These are phyloP conservation scores for Atopsyche davidsoni DNA, from an alignment of 1,140 invertebrate species.

Conservation along the genomic window DNA sequence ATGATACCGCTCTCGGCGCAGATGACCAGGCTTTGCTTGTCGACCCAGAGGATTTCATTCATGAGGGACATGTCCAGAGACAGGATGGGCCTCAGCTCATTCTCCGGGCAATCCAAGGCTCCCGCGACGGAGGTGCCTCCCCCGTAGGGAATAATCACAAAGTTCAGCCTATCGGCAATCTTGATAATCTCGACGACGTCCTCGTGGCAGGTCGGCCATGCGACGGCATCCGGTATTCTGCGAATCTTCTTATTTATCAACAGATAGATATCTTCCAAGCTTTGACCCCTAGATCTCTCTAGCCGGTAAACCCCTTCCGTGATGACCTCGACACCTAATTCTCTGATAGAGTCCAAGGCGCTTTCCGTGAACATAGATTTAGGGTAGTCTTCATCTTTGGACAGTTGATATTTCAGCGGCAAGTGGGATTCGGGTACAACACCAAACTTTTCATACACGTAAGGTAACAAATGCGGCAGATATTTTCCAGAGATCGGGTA, in stretches of 20 bases:
- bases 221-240: slow-evolving; percentile 62
- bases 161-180: slow-evolving; percentile 51
- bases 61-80: slow-evolving; percentile 67
- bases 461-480: slow-evolving; percentile 4
- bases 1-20: slow-evolving; percentile 60
- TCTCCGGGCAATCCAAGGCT: slow-evolving; percentile 56
- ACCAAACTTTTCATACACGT: slow-evolving; percentile 9
- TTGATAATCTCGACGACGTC: slow-evolving; percentile 56
- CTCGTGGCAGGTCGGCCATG: slow-evolving; percentile 57
- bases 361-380: slow-evolving; percentile 34
- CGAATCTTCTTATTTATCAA: slow-evolving; percentile 50
- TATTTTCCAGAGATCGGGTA: slow-evolving; percentile 8
- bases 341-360: slow-evolving; percentile 48
- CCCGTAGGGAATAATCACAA: slow-evolving; percentile 66
- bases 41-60: slow-evolving; percentile 62
- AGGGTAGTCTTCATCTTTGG: slow-evolving; percentile 33
- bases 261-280: slow-evolving; percentile 59
- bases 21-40: slow-evolving; percentile 59
- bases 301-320: slow-evolving; percentile 55
- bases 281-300: slow-evolving; percentile 63
- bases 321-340: slow-evolving; percentile 49
- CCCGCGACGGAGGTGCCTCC: slow-evolving; percentile 67
- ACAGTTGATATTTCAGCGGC: neutral
- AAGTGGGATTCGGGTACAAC: slow-evolving; percentile 25
- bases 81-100: slow-evolving; percentile 58